Conservation (phyloP, 2,113 vertebrate species). For the Onychostoma macrolepis region DNA sequence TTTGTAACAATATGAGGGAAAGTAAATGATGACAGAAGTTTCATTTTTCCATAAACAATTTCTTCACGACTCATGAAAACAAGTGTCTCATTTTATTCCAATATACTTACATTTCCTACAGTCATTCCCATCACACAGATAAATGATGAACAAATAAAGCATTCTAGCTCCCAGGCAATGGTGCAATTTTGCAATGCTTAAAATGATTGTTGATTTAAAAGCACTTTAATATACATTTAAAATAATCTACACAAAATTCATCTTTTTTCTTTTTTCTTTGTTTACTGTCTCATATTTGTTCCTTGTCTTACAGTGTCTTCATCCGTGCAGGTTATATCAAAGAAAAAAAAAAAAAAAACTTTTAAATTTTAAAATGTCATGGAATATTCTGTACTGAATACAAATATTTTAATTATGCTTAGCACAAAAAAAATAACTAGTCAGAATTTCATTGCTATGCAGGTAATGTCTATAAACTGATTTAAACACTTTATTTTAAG, state of each 20-base stretch:
- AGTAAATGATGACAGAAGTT: background rate
- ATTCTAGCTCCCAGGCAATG: background rate
- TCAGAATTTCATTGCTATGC: background rate
- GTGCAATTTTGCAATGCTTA: background rate
- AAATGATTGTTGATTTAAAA: background rate
- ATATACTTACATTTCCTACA: background rate
- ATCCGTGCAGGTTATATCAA: background rate
- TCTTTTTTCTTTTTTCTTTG: background rate
- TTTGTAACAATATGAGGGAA: background rate
- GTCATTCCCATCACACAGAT: background rate
- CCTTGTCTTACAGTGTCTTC: background rate
- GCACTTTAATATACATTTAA: background rate
- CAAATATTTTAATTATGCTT: background rate
- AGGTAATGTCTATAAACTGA: no score
- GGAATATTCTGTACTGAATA: no score
- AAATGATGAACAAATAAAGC: background rate
- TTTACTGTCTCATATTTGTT: background rate
- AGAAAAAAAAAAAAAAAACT: no score
- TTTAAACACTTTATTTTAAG: no score
- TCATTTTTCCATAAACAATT: background rate
- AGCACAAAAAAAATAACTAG: background rate
- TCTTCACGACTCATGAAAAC: background rate
- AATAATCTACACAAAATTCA: background rate
- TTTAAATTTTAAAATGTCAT: background rate
- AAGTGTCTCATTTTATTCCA: slow-evolving; percentile 1